These are phyloP conservation scores for Sternarchorhynchus goeldii DNA, from an alignment of 2,797 vertebrate genomes.

Conservation along the genomic window DNA sequence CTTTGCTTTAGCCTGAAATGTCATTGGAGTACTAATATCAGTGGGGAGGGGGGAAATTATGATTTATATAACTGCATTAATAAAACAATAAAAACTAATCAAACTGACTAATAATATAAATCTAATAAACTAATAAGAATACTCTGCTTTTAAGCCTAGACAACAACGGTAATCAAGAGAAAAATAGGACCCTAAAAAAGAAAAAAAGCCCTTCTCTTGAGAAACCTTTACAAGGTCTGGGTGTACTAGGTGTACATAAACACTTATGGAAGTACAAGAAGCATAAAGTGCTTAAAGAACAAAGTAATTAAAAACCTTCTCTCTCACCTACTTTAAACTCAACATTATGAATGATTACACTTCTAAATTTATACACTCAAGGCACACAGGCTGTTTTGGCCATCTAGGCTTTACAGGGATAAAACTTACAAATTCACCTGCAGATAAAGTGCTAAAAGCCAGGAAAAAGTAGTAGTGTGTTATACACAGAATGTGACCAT, in stretches of 20 bases:
- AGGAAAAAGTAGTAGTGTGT: neutral
- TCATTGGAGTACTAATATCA: too few relatives aligned
- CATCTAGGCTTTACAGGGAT: neutral
- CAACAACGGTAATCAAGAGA: neutral
- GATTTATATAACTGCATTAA: too few relatives aligned
- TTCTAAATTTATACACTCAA: neutral
- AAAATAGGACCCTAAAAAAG: neutral
- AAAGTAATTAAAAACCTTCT: conserved; percentile 19
- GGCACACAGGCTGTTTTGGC: neutral
- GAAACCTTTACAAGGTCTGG: neutral
- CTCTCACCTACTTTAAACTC: neutral
- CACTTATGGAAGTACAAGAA: neutral
- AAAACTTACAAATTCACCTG: neutral
- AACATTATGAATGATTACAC: conserved; percentile 9
- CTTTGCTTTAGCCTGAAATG: neutral
- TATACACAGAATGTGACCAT: neutral
- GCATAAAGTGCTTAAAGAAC: conserved; percentile 8
- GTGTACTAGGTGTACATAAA: neutral
- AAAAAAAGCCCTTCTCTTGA: neutral
- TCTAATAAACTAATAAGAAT: neutral
- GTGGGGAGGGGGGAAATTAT: too few relatives aligned
- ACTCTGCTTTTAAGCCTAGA: neutral
- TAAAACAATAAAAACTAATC: neutral
- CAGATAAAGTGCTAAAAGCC: neutral
- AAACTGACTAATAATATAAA: neutral